Evolutionary conservation across 1,140 invertebrate species (phyloP).

Genomic region (Melanaphis sacchari): DNA sequence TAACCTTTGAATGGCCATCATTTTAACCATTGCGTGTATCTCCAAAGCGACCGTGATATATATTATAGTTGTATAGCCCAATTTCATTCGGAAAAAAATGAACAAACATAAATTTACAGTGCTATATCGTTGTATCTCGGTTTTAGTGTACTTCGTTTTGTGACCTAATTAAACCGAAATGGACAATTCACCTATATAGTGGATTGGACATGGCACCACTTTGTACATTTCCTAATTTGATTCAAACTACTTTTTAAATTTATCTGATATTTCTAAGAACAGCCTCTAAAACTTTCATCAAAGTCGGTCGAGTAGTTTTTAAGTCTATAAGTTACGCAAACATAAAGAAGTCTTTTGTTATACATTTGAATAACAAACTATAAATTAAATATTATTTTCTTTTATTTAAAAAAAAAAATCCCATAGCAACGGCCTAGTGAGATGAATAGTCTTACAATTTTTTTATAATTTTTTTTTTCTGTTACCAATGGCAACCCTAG

Average conservation of each 20-base stretch:
- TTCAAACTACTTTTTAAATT: background rate
- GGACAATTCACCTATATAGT: background rate
- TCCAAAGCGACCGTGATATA: no score
- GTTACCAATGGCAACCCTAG: no score
- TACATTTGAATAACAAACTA: background rate
- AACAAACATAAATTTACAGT: background rate
- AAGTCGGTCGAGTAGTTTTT: background rate
- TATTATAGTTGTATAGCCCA: no score
- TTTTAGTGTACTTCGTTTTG: background rate
- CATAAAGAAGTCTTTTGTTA: background rate
- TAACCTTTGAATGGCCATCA: no score
- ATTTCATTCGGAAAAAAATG: no score
- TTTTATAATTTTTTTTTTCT: no score
- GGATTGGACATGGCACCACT: background rate
- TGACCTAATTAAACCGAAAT: background rate
- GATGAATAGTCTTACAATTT: no score
- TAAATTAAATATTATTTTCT: background rate
- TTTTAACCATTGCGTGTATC: no score
- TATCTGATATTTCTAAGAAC: background rate
- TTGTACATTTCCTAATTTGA: background rate
- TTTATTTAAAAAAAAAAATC: background rate
- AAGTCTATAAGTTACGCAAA: background rate
- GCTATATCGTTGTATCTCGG: background rate
- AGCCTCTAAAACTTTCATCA: background rate
- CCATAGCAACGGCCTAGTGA: background rate